Base-by-base conservation (phyloP, 2,888 invertebrate genomes). In the Mesorhabditis sp. region DNA sequence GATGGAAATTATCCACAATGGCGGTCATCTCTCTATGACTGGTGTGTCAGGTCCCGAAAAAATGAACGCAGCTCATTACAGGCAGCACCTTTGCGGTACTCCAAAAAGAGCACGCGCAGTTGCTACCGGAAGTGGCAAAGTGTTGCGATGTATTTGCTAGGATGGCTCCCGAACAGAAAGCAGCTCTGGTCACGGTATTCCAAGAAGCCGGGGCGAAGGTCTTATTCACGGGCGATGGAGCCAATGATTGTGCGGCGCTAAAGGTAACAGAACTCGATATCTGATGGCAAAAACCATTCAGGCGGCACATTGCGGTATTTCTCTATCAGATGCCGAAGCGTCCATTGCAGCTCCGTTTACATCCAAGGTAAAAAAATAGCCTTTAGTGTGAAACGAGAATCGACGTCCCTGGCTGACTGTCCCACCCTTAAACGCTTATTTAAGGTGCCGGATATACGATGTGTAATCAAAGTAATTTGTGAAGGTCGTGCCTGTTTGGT, bases 401-500 rank as follows among this genome's bases (percentile, higher is more conserved):
- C 1, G 28, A 28, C 28, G 28, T 1, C 28, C 28, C 28, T 28
- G 28, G 28, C 28, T 28, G 28, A 2, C 28, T 28, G 28, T 28
- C 28, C 28, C 28, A 28, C 28, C 44, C 45, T 43, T 10, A 50
- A 50, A 50, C n/a, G 58, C 58, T 50, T 50, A 50, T 50, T 50
- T n/a, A 50, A n/a, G n/a, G 77, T 78, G 13, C 73, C 80, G 15
- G 82, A 85, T 68, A 86, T 85, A 69, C 76, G 81, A 5, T 85
- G 85, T 67, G 84, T 85, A 13, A 83, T 85, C 4, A 80, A 73
- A 58, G 80, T 85, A 3, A 85, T 85, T 65, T 77, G 83, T 15
- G 85, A 86, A 66, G 85, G 96, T 0, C 90, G 97, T 0, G 94
- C 95, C 0, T 95, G 97, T 0, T 88, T 98, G 5, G 92, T 94